Base-by-base conservation (phyloP, 53 echinoderm and acorn worm species). In the Apostichopus leukothele region DNA sequence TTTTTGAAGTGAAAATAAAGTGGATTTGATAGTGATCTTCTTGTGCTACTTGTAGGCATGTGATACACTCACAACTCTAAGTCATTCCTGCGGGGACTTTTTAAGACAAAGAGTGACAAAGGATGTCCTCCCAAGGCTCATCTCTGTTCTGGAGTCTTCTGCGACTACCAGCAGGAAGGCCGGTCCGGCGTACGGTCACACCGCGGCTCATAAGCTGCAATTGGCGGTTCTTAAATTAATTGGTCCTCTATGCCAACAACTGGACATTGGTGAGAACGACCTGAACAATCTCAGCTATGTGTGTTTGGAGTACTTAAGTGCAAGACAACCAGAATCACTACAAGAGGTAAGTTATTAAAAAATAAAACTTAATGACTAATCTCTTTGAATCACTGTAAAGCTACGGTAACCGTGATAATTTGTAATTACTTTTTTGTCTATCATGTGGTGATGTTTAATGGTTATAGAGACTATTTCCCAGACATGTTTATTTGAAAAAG, bases 41-140 rank as follows among this genome's bases (percentile, higher is more conserved):
- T n/a, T n/a, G n/a, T n/a, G n/a, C n/a, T n/a, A n/a, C n/a, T n/a
- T n/a, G n/a, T n/a, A 94, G 95, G 99, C 99, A 27, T 96, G 93
- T 89, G 93, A 96, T n/a, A 92, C 92, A 6, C 88, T 99, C 54
- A 66, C 60, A 21, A 92, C 90, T 5, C 84, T 99, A 83, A 94
- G 90, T 26, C 89, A 90, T 5, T 86, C 87, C 14, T 89, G 93
- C 83, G 91, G 90, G 16, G 96, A 96, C 84, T 99, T 99, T 63
- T 86, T 99, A 27, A 81, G 90, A 68, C 94, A 90, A 67, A 92
- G 99, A 54, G 89, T 92, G 7, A 73, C 89, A 9, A 94, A 99
- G 84, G 99, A 99, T 19, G 89, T 96, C 88, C 93, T 91, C 79
- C 95, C 96, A 74, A 99, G 94, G 76, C 81, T 96, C 23, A 88